Percentiles rank a stretch among this genome's conserved stretches.
Evolutionary conservation across 2,888 invertebrate species (phyloP).

Genomic region (Drosophila putrida): DNA sequence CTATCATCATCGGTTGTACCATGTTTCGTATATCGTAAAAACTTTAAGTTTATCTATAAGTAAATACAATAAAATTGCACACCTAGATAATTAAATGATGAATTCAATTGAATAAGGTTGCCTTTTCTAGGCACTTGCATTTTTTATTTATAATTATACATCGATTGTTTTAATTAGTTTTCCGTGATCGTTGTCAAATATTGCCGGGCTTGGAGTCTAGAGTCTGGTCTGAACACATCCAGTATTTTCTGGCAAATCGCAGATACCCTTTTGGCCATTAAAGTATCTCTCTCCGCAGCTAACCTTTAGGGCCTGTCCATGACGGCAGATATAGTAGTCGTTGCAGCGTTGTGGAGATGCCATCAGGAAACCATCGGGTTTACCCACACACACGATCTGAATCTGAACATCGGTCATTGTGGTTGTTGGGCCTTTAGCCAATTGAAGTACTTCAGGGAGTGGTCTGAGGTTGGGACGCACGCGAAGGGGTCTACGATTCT

Average conservation of each 20-base stretch:
- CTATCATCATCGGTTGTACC: no score
- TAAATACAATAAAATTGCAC: no score
- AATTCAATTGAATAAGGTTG: slow-evolving; percentile 4
- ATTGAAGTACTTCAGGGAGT: slow-evolving; percentile 40
- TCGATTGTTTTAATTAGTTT: not conserved
- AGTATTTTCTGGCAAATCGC: slow-evolving; percentile 76
- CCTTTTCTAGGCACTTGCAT: slow-evolving; percentile 35
- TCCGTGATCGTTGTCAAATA: slow-evolving; percentile 4
- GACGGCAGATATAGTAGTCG: slow-evolving; percentile 72
- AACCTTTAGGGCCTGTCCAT: slow-evolving; percentile 56
- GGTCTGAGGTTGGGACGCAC: slow-evolving; percentile 37
- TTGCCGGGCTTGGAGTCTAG: not conserved
- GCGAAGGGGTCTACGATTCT: slow-evolving; percentile 22
- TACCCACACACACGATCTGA: slow-evolving; percentile 59
- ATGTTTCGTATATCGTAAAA: no score
- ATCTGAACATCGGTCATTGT: slow-evolving; percentile 18
- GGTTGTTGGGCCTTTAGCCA: slow-evolving; percentile 3
- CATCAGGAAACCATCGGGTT: slow-evolving; percentile 68
- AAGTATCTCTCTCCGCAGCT: slow-evolving; percentile 74
- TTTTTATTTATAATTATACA: slow-evolving; percentile 24
- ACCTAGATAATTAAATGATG: not conserved
- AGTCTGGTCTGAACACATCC: slow-evolving; percentile 55
- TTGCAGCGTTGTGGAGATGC: slow-evolving; percentile 70
- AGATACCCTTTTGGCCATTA: slow-evolving; percentile 71
- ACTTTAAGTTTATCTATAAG: no score